Evolutionary conservation across 2,113 vertebrate genomes (phyloP).

Genomic region (Anoura caudifer): DNA sequence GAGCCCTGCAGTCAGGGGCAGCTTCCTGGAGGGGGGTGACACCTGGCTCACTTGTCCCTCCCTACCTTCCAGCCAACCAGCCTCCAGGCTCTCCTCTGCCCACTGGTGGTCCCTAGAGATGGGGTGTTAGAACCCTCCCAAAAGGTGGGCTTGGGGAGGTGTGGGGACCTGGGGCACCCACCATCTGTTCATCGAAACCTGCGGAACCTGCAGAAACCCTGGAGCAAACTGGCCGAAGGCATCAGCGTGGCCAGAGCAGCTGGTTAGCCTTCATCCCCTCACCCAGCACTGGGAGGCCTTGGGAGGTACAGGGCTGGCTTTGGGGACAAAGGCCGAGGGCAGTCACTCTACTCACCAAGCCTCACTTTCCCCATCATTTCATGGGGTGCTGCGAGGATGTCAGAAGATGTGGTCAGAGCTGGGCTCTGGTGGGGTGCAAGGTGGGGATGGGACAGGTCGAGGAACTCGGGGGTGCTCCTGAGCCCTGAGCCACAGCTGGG

Average conservation of each 20-base stretch:
- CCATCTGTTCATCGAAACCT: fast-evolving
- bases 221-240: too few species aligned
- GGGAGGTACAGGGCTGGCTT: fast-evolving
- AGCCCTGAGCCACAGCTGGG: background rate
- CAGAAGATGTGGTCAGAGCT: too few species aligned
- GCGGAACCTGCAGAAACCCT: background rate
- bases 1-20: background rate
- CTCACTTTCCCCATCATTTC: fast-evolving
- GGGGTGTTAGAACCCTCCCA: background rate
- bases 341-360: background rate
- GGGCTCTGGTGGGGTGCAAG: fast-evolving
- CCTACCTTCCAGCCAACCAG: background rate
- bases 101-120: background rate
- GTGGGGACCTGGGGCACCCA: background rate
- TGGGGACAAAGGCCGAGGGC: fast-evolving
- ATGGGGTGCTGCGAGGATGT: background rate
- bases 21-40: background rate
- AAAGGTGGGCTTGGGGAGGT: fast-evolving
- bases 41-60: background rate
- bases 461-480: fast-evolving
- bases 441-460: too few species aligned
- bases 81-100: background rate
- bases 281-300: fast-evolving
- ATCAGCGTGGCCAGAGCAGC: background rate
- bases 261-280: fast-evolving